Conservation (phyloP, 2,797 vertebrate species). For the Allobates femoralis region DNA sequence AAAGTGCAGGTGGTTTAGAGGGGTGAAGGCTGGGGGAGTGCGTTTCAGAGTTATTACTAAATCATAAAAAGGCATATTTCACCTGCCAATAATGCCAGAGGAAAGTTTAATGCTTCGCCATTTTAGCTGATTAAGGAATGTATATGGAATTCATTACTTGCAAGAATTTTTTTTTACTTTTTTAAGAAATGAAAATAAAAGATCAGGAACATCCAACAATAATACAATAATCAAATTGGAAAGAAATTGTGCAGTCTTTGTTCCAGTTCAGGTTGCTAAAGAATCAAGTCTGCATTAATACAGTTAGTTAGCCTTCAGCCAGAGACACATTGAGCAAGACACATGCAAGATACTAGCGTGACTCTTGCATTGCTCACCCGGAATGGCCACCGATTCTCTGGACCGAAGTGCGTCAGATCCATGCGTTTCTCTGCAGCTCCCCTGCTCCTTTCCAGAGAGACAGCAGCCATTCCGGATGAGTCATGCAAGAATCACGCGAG, state of each 20-base stretch:
- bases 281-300: not conserved
- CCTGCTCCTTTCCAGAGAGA: no score
- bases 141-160: slow-evolving; percentile 80
- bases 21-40: slow-evolving; percentile 67
- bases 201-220: slow-evolving; percentile 33
- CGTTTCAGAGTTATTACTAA: slow-evolving; percentile 77
- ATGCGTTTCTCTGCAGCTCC: no score
- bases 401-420: no score
- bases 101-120: slow-evolving; percentile 75
- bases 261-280: not conserved
- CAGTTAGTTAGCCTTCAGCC: not conserved
- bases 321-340: no score
- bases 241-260: not conserved
- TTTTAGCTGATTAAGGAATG: slow-evolving; percentile 77
- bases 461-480: no score
- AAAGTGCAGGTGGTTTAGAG: slow-evolving; percentile 82
- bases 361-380: no score
- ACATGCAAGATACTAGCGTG: no score
- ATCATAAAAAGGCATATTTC: slow-evolving; percentile 78
- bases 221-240: slow-evolving; percentile 21
- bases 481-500: no score
- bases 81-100: slow-evolving; percentile 75
- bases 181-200: not conserved
- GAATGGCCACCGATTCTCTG: no score
- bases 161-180: not conserved